Base-by-base conservation (phyloP, 2,888 invertebrate genomes). In the Amblyjoppa fuscipennis region DNA sequence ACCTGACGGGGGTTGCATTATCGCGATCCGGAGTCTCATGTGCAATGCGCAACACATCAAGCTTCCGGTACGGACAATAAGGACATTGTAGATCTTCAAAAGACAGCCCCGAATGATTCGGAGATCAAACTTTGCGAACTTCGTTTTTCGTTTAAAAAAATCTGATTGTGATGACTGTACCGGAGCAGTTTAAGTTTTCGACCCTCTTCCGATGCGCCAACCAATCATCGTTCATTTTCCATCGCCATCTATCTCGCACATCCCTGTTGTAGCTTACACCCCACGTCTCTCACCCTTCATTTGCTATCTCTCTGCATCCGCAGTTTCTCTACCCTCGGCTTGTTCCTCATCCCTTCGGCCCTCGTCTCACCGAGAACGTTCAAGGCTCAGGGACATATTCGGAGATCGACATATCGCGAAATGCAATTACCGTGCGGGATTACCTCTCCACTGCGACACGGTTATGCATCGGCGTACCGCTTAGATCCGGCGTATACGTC, bases 351-450 rank as follows among this genome's bases (percentile, higher is more conserved):
- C 59, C 76, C 76, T 61, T 73, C 59, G 71, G 45, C 13, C 79
- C 41, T 80, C 89, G 83, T 86, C 81, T 77, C 81, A 88, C 90
- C 87, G 86, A 28, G 71, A 71, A 77, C 78, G 81, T 74, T 82
- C 85, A 82, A 87, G 85, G 88, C 90, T 86, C 87, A 83, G 88
- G 88, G 88, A 90, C 90, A 90, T 91, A 90, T 90, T 90, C 89
- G 89, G 88, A 90, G 87, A 90, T 90, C 90, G 90, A 90, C 90
- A 90, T 92, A 92, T 92, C 90, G 90, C 89, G 90, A 92, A 93
- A 93, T 92, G 91, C 89, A 93, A 93, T 93, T 93, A 93, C 90
- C 89, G 87, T 88, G 84, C 83, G 84, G 90, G 90, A 91, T 92
- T 92, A 91, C 77, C 74, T 61, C 53, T 56, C 71, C 73, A 68